These are phyloP conservation scores for Drosophila algonquin DNA, from an alignment of 2,888 invertebrate species.

Conservation along the genomic window DNA sequence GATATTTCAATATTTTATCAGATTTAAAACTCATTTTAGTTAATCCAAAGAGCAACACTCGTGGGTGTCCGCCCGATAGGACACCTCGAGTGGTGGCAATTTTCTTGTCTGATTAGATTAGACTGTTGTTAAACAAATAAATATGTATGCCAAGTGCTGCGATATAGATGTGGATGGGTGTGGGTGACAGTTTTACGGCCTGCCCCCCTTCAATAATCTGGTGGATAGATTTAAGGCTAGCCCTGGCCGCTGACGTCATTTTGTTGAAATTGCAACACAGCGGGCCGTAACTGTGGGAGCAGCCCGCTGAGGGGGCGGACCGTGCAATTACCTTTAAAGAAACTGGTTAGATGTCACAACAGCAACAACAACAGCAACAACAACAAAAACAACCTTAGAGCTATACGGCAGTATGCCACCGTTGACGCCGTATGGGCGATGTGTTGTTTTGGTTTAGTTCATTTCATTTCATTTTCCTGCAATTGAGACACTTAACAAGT, in stretches of 20 bases:
- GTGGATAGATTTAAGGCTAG: conserved; percentile 21
- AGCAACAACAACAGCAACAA: conserved; percentile 15
- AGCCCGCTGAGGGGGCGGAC: conserved; percentile 3
- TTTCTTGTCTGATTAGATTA: conserved; percentile 34
- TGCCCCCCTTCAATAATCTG: conserved; percentile 21
- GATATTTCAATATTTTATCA: background rate
- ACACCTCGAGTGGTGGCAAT: conserved; percentile 21
- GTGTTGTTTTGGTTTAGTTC: conserved; percentile 18
- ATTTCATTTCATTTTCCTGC: conserved; percentile 33
- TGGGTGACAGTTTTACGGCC: conserved; percentile 30
- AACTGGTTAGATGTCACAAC: conserved; percentile 49
- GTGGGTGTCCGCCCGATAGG: background rate
- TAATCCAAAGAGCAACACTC: background rate
- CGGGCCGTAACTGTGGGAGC: background rate
- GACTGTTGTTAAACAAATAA: conserved; percentile 19
- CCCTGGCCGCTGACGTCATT: conserved; percentile 21
- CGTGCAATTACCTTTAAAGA: conserved; percentile 33
- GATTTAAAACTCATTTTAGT: background rate
- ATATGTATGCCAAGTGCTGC: background rate
- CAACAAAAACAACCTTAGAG: too few relatives aligned
- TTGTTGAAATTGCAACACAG: conserved; percentile 31
- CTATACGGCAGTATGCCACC: conserved; percentile 1
- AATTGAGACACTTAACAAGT: conserved; percentile 41
- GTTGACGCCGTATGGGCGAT: conserved; percentile 2
- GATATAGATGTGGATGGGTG: conserved; percentile 1